These are phyloP conservation scores for Cavia porcellus DNA, from an alignment of 2,113 vertebrate species.

Conservation along the genomic window DNA sequence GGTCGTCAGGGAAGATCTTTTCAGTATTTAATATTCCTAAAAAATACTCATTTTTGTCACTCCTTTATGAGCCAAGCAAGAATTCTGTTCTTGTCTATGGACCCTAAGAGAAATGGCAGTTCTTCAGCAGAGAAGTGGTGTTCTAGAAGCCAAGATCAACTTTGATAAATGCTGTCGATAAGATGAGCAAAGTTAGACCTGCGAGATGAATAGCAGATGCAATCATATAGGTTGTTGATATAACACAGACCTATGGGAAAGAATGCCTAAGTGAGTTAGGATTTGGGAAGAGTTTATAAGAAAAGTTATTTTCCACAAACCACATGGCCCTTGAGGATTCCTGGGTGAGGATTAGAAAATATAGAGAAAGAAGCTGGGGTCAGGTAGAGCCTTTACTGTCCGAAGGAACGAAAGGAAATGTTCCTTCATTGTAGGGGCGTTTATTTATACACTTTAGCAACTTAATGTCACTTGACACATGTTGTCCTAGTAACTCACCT, in stretches of 20 bases:
- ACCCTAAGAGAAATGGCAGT: background rate
- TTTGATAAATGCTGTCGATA: background rate
- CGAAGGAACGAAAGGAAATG: no score
- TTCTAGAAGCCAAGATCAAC: background rate
- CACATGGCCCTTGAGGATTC: no score
- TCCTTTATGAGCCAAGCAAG: background rate
- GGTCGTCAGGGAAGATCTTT: background rate
- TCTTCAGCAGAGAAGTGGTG: background rate
- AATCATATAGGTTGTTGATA: background rate
- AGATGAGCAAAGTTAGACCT: background rate
- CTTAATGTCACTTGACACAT: no score
- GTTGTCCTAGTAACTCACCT: no score
- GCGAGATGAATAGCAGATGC: background rate
- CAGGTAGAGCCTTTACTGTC: no score
- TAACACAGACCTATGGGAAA: background rate
- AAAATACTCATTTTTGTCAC: background rate
- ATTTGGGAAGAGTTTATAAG: background rate
- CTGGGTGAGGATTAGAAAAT: no score
- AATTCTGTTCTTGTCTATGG: background rate
- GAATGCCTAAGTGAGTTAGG: background rate
- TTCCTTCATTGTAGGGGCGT: no score
- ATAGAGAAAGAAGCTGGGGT: no score
- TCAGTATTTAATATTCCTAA: background rate
- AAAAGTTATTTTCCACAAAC: background rate
- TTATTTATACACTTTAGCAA: no score